These are phyloP conservation scores for Agrochola lychnidis DNA, from an alignment of 2,888 invertebrate species.

Conservation along the genomic window DNA sequence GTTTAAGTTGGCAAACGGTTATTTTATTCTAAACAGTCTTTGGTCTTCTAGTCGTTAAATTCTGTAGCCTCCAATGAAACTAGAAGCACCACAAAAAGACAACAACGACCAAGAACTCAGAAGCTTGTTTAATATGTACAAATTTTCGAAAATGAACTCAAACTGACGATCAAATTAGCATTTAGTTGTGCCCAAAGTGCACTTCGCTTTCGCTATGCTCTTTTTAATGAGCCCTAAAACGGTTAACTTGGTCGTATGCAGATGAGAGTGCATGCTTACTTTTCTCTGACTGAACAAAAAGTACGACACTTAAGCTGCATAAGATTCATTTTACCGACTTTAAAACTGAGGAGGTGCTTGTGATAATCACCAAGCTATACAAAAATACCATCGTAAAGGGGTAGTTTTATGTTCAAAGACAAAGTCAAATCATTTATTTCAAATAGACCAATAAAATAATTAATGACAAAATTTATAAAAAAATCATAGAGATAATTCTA, in stretches of 20 bases:
- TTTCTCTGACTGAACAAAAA: constrained; percentile 45
- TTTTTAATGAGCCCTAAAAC: constrained; percentile 50
- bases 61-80: constrained; percentile 27
- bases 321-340: constrained; percentile 24
- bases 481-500: neutral
- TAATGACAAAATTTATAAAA: neutral
- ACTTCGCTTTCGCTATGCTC: constrained; percentile 47
- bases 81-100: constrained; percentile 15
- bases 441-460: neutral
- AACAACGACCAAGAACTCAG: constrained; percentile 24
- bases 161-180: constrained; percentile 58
- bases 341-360: constrained; percentile 19
- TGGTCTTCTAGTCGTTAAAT: constrained; percentile 3
- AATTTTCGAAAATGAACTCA: constrained; percentile 46
- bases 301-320: neutral
- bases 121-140: constrained; percentile 45
- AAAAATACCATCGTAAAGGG: neutral
- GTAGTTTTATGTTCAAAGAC: neutral
- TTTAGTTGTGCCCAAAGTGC: constrained; percentile 57
- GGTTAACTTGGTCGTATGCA: constrained; percentile 53
- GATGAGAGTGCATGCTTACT: constrained; percentile 48
- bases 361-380: neutral
- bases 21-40: neutral
- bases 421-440: neutral
- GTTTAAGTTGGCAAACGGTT: neutral